Conservation (phyloP, 2,888 invertebrate species). For the Automeris io region DNA sequence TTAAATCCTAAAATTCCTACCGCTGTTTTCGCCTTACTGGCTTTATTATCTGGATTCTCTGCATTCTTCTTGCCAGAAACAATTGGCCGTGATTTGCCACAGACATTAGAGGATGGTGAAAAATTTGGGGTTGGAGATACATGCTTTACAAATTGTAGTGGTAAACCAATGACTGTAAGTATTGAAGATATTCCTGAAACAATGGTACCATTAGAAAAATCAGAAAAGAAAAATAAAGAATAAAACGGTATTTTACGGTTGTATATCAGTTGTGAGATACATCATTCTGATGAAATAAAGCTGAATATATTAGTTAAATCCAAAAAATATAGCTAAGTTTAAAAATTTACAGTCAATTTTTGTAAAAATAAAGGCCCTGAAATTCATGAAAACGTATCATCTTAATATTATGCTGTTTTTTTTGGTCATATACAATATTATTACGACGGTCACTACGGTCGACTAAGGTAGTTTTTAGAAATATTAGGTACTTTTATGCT, state of each 20-base stretch:
- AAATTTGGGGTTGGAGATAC: conserved; percentile 89
- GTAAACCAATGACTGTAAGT: conserved; percentile 52
- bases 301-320: too few relatives aligned
- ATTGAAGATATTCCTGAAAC: conserved; percentile 59
- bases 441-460: neutral
- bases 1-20: conserved; percentile 88
- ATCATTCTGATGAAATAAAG: neutral
- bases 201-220: conserved; percentile 58
- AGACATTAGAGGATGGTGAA: conserved; percentile 90
- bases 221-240: conserved; percentile 45
- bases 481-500: conserved; percentile 3
- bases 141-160: conserved; percentile 82
- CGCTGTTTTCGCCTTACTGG: conserved; percentile 84
- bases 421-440: conserved; percentile 4
- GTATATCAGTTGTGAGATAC: neutral
- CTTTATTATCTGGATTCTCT: conserved; percentile 84
- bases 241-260: conserved; percentile 1
- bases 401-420: too few relatives aligned
- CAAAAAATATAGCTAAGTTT: too few relatives aligned
- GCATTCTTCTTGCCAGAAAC: conserved; percentile 89
- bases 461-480: too few relatives aligned
- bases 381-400: too few relatives aligned
- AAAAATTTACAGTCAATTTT: too few relatives aligned
- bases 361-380: too few relatives aligned
- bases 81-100: conserved; percentile 86